Conservation (phyloP, 2,113 vertebrate genomes). For the Coturnix japonica region DNA sequence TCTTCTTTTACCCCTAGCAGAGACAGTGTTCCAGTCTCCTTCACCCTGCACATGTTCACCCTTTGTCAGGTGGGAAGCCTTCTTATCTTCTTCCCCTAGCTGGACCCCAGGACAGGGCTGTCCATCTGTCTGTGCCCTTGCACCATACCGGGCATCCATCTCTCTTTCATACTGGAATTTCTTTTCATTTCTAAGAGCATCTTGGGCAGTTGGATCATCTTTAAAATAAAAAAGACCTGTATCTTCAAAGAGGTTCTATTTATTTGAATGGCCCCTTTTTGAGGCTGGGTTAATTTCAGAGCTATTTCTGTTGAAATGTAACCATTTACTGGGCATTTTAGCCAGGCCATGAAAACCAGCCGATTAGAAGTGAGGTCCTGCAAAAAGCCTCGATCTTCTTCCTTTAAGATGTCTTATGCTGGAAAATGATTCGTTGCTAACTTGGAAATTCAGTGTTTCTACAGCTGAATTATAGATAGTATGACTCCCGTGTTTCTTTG, state of each 20-base stretch:
- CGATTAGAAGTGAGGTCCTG: neutral
- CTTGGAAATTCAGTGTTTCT: neutral
- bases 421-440: neutral
- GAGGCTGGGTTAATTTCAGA: neutral
- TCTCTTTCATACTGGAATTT: neutral
- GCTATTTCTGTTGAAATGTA: neutral
- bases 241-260: neutral
- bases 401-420: neutral
- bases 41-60: too few species aligned
- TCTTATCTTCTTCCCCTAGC: too few species aligned
- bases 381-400: neutral
- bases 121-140: too few species aligned
- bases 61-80: too few species aligned
- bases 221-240: neutral
- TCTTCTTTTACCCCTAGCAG: too few species aligned
- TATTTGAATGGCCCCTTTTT: neutral
- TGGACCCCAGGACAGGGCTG: too few species aligned
- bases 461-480: neutral
- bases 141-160: too few species aligned
- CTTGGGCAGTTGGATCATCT: neutral
- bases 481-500: neutral
- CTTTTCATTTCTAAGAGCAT: neutral
- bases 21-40: too few species aligned
- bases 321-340: neutral
- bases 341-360: neutral